Conservation (phyloP, 30 jellyfish, hydroid and myxozoan genomes). For the Aurelia coerulea region DNA sequence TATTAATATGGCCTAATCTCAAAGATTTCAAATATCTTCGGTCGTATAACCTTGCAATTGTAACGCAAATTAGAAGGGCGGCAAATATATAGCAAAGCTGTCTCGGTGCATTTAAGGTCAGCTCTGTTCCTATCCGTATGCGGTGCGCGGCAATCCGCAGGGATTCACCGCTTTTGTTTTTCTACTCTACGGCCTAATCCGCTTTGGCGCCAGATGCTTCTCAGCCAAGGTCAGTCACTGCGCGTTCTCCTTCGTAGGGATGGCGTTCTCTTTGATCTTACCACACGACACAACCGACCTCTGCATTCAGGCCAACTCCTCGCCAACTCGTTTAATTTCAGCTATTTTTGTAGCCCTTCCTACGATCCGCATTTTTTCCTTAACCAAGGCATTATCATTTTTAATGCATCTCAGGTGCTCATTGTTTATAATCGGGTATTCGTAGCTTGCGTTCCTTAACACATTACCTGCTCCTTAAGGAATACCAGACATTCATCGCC, state of each 20-base stretch:
- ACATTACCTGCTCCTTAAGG: too few species aligned
- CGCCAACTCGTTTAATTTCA: too few species aligned
- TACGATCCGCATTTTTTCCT: too few species aligned
- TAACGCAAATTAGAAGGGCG: constrained; percentile 38
- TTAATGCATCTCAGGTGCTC: too few species aligned
- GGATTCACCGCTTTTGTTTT: constrained; percentile 50
- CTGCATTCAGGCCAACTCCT: not conserved
- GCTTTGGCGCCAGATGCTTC: constrained; percentile 64
- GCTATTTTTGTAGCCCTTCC: too few species aligned
- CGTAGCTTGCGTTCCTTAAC: too few species aligned
- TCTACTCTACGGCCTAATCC: constrained; percentile 39
- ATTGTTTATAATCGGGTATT: too few species aligned
- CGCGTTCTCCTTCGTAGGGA: constrained; percentile 19
- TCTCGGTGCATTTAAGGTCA: constrained; percentile 36
- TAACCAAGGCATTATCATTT: too few species aligned
- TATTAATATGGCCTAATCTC: constrained; percentile 31
- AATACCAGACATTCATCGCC: too few species aligned
- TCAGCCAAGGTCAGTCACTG: constrained; percentile 42
- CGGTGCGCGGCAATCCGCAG: constrained; percentile 60
- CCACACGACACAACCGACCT: not conserved
- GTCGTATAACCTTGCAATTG: constrained; percentile 2
- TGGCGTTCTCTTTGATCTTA: not conserved
- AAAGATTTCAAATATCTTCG: constrained; percentile 21
- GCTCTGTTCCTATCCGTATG: constrained; percentile 33
- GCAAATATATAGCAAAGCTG: constrained; percentile 11